These are phyloP conservation scores for Zygaena filipendulae DNA, from an alignment of 2,888 invertebrate genomes.

Conservation along the genomic window DNA sequence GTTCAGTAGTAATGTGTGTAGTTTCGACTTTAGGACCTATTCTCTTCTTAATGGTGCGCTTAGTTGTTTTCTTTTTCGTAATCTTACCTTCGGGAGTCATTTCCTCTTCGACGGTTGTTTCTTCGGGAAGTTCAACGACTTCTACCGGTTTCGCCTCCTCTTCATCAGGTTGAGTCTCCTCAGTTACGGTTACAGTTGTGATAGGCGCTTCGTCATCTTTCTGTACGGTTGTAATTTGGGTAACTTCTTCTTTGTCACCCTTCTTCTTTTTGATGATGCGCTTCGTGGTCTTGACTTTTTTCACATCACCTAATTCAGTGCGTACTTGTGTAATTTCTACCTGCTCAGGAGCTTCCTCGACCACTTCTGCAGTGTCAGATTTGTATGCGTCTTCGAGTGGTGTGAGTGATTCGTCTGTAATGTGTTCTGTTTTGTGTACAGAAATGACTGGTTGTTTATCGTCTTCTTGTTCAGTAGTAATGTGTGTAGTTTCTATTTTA, in stretches of 20 bases:
- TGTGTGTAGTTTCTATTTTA: too few species aligned
- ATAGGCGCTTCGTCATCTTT: slow-evolving; percentile 20
- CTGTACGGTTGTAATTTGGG: slow-evolving; percentile 21
- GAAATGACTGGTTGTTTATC: slow-evolving; percentile 25
- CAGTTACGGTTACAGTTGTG: slow-evolving; percentile 18
- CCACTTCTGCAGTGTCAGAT: slow-evolving; percentile 13
- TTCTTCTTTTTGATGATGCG: slow-evolving; percentile 23
- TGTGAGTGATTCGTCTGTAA: slow-evolving; percentile 18
- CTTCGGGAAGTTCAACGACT: slow-evolving; percentile 31
- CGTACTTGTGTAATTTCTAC: slow-evolving; percentile 22
- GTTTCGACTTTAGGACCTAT: slow-evolving; percentile 32
- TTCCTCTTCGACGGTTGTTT: slow-evolving; percentile 21
- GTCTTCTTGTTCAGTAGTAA: too few species aligned
- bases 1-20: slow-evolving; percentile 28
- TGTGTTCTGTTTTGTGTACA: slow-evolving; percentile 19
- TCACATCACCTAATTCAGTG: slow-evolving; percentile 18
- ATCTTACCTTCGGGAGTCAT: slow-evolving; percentile 14
- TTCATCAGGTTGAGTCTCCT: slow-evolving; percentile 20
- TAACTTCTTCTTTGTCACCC: slow-evolving; percentile 16
- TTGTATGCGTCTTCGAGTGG: slow-evolving; percentile 13
- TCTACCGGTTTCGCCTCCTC: slow-evolving; percentile 25
- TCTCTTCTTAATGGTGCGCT: slow-evolving; percentile 27
- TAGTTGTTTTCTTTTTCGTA: slow-evolving; percentile 17
- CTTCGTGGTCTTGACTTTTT: slow-evolving; percentile 21
- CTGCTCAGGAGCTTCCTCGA: slow-evolving; percentile 22